Percentiles rank a stretch among this genome's conserved stretches.
These are phyloP conservation scores for Zaprionus bogoriensis DNA, from an alignment of 2,888 invertebrate species.

Conservation along the genomic window DNA sequence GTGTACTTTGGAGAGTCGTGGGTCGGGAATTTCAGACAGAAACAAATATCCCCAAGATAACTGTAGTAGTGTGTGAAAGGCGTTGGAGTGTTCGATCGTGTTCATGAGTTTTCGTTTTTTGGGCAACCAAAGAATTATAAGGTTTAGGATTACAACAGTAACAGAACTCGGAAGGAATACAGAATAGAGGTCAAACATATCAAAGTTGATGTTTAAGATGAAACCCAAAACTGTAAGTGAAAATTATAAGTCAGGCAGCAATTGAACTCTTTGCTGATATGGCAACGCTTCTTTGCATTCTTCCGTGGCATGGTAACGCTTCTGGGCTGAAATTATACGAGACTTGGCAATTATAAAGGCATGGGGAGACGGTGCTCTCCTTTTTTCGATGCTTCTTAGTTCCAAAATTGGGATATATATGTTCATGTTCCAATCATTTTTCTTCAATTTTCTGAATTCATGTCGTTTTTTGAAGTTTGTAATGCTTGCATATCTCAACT, in stretches of 20 bases:
- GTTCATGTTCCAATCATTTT: too few relatives aligned
- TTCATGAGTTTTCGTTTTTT: not conserved
- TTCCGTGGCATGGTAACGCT: not conserved
- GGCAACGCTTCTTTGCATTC: constrained; percentile 1
- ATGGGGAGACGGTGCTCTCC: too few relatives aligned
- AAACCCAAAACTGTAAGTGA: constrained; percentile 5
- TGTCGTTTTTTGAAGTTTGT: too few relatives aligned
- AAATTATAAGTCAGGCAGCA: not conserved
- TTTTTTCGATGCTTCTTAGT: too few relatives aligned
- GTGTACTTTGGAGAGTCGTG: not conserved
- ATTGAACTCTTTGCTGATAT: not conserved
- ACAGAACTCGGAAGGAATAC: not conserved
- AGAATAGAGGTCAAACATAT: not conserved
- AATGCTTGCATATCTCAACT: constrained; percentile 22
- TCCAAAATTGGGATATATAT: too few relatives aligned
- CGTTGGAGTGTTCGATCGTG: not conserved
- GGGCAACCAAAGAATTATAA: not conserved
- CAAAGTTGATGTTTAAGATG: not conserved
- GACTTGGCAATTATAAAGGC: not conserved
- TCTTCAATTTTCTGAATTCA: too few relatives aligned
- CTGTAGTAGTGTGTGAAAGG: not conserved
- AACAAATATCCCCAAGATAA: not conserved
- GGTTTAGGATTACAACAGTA: not conserved
- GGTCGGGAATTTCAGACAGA: not conserved
- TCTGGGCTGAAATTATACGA: not conserved